Evolutionary conservation across 2,113 vertebrate species (phyloP).

Genomic region (Bubalus kerabau): DNA sequence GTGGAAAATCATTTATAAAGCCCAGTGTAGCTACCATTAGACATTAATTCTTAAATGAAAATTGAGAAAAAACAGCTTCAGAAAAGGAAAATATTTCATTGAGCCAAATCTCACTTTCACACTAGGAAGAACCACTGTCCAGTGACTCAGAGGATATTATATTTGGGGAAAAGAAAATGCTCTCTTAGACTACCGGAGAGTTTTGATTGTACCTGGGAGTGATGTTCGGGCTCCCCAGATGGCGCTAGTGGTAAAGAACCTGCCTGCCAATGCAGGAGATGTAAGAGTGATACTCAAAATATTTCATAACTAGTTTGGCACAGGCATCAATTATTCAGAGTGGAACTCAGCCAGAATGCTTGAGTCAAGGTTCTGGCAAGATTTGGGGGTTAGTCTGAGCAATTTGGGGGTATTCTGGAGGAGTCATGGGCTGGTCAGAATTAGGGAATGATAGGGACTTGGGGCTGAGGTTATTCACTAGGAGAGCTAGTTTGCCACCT

Average conservation of each 20-base stretch:
- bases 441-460: neutral
- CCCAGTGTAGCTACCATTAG: neutral
- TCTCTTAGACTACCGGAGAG: neutral
- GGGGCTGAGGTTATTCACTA: neutral
- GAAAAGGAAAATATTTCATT: neutral
- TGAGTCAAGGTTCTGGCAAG: neutral
- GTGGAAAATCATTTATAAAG: neutral
- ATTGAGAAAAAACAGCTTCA: neutral
- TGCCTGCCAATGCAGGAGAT: neutral
- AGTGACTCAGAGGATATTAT: neutral
- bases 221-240: neutral
- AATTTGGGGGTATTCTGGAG: neutral
- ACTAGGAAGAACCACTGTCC: neutral
- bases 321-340: neutral
- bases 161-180: neutral
- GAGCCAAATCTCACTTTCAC: neutral
- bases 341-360: neutral
- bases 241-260: neutral
- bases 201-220: neutral
- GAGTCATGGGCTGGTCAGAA: neutral
- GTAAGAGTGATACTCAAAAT: neutral
- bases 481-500: neutral
- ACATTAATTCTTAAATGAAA: neutral
- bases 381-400: neutral
- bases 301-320: neutral